phyloP scores from a whole-genome alignment of 2,888 invertebrate species.

The Myopa tessellatipennis region DNA sequence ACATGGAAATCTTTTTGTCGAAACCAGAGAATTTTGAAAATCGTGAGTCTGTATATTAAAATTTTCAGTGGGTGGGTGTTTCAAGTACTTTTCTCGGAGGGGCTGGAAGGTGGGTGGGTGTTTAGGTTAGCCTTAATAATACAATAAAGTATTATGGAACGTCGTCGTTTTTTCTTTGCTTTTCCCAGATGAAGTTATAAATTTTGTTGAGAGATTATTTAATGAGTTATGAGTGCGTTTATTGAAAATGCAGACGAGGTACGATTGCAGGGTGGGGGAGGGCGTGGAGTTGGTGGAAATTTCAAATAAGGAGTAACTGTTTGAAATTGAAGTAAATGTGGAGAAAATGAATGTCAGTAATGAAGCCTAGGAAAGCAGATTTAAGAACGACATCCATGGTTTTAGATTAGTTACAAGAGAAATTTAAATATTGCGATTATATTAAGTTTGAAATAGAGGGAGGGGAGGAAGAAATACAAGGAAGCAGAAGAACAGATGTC shows the following conservation, averaged over 20 bases:
- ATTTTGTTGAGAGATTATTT: conserved; percentile 46
- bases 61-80: neutral
- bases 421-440: too few species aligned
- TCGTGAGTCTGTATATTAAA: neutral
- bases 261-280: neutral
- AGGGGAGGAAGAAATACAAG: too few species aligned
- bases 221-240: conserved; percentile 45
- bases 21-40: neutral
- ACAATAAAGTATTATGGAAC: neutral
- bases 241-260: conserved; percentile 40
- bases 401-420: too few species aligned
- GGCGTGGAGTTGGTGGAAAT: neutral
- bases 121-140: too few species aligned
- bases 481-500: too few species aligned
- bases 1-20: neutral
- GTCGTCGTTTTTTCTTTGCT: neutral
- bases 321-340: neutral
- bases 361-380: too few species aligned
- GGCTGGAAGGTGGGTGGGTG: neutral
- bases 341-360: neutral
- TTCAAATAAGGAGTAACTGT: neutral
- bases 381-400: too few species aligned
- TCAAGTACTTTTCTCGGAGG: neutral
- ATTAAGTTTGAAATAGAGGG: too few species aligned
- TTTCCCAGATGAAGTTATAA: conserved; percentile 25